A percentile compares a stretch with the other conserved stretches of the same genome.
These are phyloP conservation scores for Pectinophora gossypiella DNA, from an alignment of 1,140 invertebrate species.

Conservation along the genomic window DNA sequence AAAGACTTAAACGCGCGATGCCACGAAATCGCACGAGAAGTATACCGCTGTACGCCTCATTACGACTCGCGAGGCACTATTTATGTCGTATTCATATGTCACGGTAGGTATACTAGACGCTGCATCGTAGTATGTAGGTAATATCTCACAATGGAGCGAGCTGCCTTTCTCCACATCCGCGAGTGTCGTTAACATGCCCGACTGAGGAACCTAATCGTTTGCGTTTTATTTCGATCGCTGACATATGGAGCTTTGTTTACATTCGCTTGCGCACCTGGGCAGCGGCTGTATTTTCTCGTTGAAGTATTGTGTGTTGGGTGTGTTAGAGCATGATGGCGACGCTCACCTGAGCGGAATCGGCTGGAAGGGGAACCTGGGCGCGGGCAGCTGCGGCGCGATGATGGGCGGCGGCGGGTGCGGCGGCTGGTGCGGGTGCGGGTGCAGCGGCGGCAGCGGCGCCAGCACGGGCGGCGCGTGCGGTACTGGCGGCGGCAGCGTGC, in stretches of 20 bases:
- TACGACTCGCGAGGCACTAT: background rate
- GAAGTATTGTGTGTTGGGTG: no score
- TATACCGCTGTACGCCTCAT: background rate
- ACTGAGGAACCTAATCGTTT: slow-evolving; percentile 30
- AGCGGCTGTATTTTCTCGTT: no score
- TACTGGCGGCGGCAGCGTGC: slow-evolving; percentile 58
- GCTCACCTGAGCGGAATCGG: slow-evolving; percentile 70
- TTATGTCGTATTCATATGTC: slow-evolving; percentile 3
- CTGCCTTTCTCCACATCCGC: slow-evolving; percentile 45
- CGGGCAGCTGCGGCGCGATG: slow-evolving; percentile 46
- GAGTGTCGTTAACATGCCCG: slow-evolving; percentile 40
- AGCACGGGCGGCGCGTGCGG: slow-evolving; percentile 33
- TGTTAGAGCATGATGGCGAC: no score
- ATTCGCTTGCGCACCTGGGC: background rate
- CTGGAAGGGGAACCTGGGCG: slow-evolving; percentile 70
- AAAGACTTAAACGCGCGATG: slow-evolving; percentile 45
- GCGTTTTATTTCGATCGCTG: slow-evolving; percentile 39
- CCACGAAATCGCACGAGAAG: slow-evolving; percentile 15
- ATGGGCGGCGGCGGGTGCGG: slow-evolving; percentile 38
- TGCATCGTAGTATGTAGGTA: background rate
- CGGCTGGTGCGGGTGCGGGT: slow-evolving; percentile 17
- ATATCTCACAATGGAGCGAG: slow-evolving; percentile 17
- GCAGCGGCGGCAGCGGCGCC: slow-evolving; percentile 46
- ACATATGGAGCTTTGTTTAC: slow-evolving; percentile 8
- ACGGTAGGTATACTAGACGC: background rate